These are phyloP conservation scores for Eilema griseolum DNA, from an alignment of 2,888 invertebrate genomes.

Conservation along the genomic window DNA sequence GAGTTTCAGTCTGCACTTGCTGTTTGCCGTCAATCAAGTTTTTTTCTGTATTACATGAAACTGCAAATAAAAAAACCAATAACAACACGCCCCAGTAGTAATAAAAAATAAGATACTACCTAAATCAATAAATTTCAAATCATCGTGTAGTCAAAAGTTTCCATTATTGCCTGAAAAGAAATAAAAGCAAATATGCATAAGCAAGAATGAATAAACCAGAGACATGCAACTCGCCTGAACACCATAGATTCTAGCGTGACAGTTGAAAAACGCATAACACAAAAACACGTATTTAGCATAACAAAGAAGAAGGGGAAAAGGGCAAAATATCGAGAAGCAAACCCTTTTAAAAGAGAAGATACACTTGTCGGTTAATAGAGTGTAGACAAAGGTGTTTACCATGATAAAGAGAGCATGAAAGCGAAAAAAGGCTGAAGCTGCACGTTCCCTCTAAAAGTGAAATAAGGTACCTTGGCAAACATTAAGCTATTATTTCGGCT, in stretches of 20 bases:
- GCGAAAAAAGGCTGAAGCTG: constrained; percentile 31
- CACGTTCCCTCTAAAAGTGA: constrained; percentile 53
- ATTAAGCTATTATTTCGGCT: constrained; percentile 58
- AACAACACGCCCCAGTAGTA: too few relatives aligned
- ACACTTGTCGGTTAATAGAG: constrained; percentile 59
- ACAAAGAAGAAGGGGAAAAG: constrained; percentile 46
- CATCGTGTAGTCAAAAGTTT: too few relatives aligned
- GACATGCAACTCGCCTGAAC: background rate
- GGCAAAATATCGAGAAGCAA: constrained; percentile 44
- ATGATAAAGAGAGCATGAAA: constrained; percentile 52
- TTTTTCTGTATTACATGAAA: too few relatives aligned
- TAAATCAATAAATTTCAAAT: too few relatives aligned
- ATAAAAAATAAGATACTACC: too few relatives aligned
- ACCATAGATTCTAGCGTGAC: background rate
- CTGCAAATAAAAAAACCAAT: too few relatives aligned
- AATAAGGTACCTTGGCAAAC: constrained; percentile 51
- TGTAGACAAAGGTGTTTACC: constrained; percentile 64
- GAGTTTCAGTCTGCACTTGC: too few relatives aligned
- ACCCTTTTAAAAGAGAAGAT: constrained; percentile 54
- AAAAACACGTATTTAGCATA: constrained; percentile 54
- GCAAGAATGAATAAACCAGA: background rate
- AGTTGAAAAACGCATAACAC: constrained; percentile 22
- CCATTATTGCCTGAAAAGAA: too few relatives aligned
- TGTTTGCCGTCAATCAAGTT: too few relatives aligned
- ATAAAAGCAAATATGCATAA: background rate